Evolutionary conservation across 2,888 invertebrate species (phyloP), one percentile per base, ranked within the genome.

Genomic region (Aspidiotus rigidus): DNA sequence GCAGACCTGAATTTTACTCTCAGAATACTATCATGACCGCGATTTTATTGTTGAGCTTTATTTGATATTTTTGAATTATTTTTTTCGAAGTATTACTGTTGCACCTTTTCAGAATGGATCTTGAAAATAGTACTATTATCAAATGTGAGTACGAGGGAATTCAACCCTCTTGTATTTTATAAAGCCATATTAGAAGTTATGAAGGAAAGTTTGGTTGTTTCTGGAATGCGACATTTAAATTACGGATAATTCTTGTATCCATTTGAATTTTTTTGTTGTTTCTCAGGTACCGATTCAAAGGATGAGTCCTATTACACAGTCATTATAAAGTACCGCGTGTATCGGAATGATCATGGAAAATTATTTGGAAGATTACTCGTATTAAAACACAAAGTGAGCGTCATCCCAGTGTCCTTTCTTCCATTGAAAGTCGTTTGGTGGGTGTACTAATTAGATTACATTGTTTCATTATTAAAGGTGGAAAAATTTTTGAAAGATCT

Each of bases 401-500:
- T 28, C 28, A 28, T 28, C 28, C 28, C 28, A 28, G 28, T 28
- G 28, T 28, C 28, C 28, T 28, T 28, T 53, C 7, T n/a, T 53
- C 53, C 3, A n/a, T 53, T 53, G 13, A 15, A 10, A 56, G 10
- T 56, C 56, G 17, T 56, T n/a, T 15, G 2, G 56, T 59, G 13
- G 53, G 13, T 53, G n/a, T 53, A 53, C 53, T 53, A 15, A 13
- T 53, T 53, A 15, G 13, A 53, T 53, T 53, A n/a, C 6, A 53
- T 15, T 5, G 53, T 15, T 13, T 53, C n/a, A 5, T 17, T n/a
- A 28, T 64, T 66, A n/a, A 42, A 66, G 67, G 67, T 59, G 9
- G 67, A 67, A 53, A 67, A 60, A 15, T 67, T 59, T 53, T 28
- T 67, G 8, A 67, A 67, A 40, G 67, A 67, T n/a, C 49, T 67